phyloP scores from a whole-genome alignment of 2,888 invertebrate genomes.

The Saturnia pavonia region DNA sequence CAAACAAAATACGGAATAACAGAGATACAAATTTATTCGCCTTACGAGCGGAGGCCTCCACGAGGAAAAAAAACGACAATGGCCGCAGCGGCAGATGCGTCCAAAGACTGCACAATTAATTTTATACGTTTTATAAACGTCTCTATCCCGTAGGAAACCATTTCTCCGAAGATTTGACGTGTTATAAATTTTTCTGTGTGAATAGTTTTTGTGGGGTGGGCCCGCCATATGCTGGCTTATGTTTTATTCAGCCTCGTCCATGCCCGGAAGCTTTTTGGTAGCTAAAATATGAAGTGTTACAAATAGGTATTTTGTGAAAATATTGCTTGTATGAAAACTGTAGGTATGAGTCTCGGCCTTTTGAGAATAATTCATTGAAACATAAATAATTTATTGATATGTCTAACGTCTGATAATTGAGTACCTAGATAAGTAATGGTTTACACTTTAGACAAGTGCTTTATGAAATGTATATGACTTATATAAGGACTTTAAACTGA shows the following conservation, averaged over 20 bases:
- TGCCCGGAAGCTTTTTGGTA: constrained; percentile 34
- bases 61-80: constrained; percentile 60
- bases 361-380: not conserved
- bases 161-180: constrained; percentile 77
- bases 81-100: constrained; percentile 65
- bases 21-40: constrained; percentile 12
- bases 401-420: not conserved
- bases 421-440: not conserved
- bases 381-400: not conserved
- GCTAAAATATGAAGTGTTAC: constrained; percentile 20
- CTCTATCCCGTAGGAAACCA: constrained; percentile 77
- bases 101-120: constrained; percentile 73
- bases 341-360: not conserved
- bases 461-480: too few species aligned
- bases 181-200: constrained; percentile 74
- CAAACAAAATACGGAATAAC: constrained; percentile 5
- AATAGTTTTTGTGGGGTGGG: constrained; percentile 55
- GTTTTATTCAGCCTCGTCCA: constrained; percentile 46
- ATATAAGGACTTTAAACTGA: too few species aligned
- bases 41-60: constrained; percentile 5
- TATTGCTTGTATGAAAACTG: not conserved
- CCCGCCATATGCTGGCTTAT: constrained; percentile 53
- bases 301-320: constrained; percentile 13
- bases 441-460: too few species aligned
- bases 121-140: constrained; percentile 70